A percentile compares a stretch with the other conserved stretches of the same genome.
Evolutionary conservation across 35 echinoderm and acorn worm species (phyloP).

Genomic region (Ophiothrix spiculata): DNA sequence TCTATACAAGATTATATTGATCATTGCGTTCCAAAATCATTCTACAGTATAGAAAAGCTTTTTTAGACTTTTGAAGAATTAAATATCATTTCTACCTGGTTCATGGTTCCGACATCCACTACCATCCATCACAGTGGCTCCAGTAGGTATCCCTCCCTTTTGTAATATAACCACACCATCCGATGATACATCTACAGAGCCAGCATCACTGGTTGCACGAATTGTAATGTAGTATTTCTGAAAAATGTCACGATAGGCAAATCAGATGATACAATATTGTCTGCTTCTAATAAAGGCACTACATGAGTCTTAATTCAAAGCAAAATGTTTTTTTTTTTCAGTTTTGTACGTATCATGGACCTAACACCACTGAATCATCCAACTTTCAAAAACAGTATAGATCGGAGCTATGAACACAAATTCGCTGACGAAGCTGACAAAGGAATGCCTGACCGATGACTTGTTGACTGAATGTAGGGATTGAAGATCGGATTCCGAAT

Average conservation of each 20-base stretch:
- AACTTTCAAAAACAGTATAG: not conserved
- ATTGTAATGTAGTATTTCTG: not conserved
- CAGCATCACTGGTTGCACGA: not conserved
- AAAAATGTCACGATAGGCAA: not conserved
- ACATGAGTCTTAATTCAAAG: not conserved
- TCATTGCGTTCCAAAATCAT: too few species aligned
- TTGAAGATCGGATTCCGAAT: too few species aligned
- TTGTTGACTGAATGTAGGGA: too few species aligned
- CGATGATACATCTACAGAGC: not conserved
- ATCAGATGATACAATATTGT: not conserved
- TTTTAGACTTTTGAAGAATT: too few species aligned
- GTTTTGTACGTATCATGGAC: not conserved
- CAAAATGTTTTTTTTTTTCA: not conserved
- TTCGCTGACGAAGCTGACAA: too few species aligned
- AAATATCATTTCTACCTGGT: not conserved
- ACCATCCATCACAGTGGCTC: not conserved
- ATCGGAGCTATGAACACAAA: too few species aligned
- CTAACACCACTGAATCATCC: not conserved
- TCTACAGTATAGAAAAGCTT: too few species aligned
- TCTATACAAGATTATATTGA: too few species aligned
- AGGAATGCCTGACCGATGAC: too few species aligned
- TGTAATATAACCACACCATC: slow-evolving; percentile 7
- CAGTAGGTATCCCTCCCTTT: not conserved
- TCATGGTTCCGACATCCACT: not conserved
- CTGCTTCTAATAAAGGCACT: not conserved